These are phyloP conservation scores for Leucophenga varia DNA, from an alignment of 1,140 invertebrate species.

Conservation along the genomic window DNA sequence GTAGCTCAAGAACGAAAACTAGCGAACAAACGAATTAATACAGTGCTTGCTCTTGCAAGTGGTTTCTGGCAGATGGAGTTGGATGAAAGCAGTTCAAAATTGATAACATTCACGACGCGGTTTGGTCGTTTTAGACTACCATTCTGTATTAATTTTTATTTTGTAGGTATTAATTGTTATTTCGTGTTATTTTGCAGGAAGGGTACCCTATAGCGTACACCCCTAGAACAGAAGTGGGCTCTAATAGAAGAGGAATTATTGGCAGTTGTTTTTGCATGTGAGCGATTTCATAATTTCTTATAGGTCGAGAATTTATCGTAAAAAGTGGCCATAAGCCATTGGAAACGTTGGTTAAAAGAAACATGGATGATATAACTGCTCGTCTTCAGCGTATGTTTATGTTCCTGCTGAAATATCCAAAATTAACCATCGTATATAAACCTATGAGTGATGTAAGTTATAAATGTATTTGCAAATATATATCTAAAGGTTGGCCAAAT, in stretches of 20 bases:
- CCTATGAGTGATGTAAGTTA: conserved; percentile 4
- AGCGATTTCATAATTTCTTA: conserved; percentile 38
- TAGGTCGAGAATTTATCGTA: conserved; percentile 26
- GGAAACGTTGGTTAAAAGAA: conserved; percentile 46
- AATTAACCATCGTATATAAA: conserved; percentile 43
- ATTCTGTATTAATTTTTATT: no score
- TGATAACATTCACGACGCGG: no score
- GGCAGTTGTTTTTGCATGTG: conserved; percentile 25
- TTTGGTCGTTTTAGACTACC: no score
- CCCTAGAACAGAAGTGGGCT: conserved; percentile 32
- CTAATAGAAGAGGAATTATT: conserved; percentile 53
- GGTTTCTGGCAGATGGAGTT: no score
- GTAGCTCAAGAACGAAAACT: no score
- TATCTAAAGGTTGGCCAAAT: neutral
- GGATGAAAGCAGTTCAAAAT: no score
- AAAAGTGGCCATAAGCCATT: conserved; percentile 59
- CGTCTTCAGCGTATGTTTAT: conserved; percentile 43
- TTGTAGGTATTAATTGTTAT: no score
- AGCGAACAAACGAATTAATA: no score
- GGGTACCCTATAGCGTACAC: conserved; percentile 31
- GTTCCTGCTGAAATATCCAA: conserved; percentile 16
- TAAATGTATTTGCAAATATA: conserved; percentile 3
- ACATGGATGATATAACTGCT: conserved; percentile 39
- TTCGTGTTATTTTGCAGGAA: no score
- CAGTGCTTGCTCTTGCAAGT: no score